These are phyloP conservation scores for Tiliacea citrago DNA, from an alignment of 2,888 invertebrate genomes.

Conservation along the genomic window DNA sequence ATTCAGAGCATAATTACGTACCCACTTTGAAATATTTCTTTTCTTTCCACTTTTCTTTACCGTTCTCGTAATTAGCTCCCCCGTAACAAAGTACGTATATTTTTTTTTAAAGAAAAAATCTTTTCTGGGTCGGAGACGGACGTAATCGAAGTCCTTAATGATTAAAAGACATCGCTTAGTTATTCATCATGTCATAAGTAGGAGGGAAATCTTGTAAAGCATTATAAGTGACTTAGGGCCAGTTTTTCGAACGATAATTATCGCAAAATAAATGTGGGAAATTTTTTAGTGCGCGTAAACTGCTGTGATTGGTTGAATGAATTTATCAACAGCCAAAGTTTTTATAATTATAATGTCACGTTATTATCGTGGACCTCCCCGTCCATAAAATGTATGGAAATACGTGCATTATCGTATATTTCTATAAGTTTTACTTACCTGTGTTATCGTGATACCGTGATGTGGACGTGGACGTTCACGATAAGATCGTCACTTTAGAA, in stretches of 20 bases:
- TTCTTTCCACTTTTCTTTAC: conserved; percentile 73
- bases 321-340: not conserved
- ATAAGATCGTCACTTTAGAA: too few species aligned
- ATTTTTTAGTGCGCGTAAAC: not conserved
- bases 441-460: too few species aligned
- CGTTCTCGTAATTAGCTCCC: conserved; percentile 66
- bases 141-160: conserved; percentile 65
- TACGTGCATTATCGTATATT: too few species aligned
- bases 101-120: conserved; percentile 64
- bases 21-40: conserved; percentile 74
- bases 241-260: not conserved
- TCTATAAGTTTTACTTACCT: too few species aligned
- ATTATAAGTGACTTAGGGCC: not conserved
- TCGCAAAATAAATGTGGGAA: not conserved
- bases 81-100: conserved; percentile 57
- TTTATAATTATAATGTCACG: not conserved
- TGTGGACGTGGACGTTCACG: too few species aligned
- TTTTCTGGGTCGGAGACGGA: conserved; percentile 61
- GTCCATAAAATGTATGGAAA: not conserved
- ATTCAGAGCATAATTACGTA: conserved; percentile 73
- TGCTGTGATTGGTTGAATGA: not conserved
- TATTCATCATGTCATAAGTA: conserved; percentile 27
- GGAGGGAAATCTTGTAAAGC: conserved; percentile 10
- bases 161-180: conserved; percentile 66
- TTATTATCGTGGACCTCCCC: not conserved